A percentile compares a stretch with the other conserved stretches of the same genome.
These are phyloP conservation scores for Episyrphus balteatus DNA, from an alignment of 1,140 invertebrate species.

Conservation along the genomic window DNA sequence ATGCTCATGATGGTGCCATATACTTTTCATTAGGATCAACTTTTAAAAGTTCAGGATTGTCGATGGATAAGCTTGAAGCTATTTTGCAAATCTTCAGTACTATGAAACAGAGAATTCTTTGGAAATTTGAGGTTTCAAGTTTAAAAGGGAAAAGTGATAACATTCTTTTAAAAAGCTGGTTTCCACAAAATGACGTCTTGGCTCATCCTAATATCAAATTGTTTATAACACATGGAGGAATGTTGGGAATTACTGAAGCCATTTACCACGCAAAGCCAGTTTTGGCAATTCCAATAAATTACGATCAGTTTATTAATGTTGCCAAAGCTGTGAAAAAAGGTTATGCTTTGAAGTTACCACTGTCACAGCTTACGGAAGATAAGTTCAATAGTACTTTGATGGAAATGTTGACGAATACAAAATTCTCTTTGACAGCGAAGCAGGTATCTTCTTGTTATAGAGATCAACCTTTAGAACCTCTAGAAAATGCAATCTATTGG, in stretches of 20 bases:
- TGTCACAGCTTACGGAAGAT: no score
- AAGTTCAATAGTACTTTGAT: conserved; percentile 2
- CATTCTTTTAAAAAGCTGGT: conserved; percentile 48
- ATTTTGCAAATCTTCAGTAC: conserved; percentile 41
- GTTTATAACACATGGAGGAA: conserved; percentile 57
- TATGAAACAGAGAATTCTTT: conserved; percentile 46
- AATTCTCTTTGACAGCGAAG: conserved; percentile 1
- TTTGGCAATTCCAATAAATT: conserved; percentile 52
- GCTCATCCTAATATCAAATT: conserved; percentile 51
- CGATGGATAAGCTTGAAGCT: conserved; percentile 34
- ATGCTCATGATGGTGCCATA: conserved; percentile 40
- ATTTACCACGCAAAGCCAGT: conserved; percentile 53
- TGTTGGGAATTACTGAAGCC: conserved; percentile 53
- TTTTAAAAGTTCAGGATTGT: conserved; percentile 39
- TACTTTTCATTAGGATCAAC: conserved; percentile 49
- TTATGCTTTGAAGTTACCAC: conserved; percentile 12
- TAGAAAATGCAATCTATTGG: conserved; percentile 60
- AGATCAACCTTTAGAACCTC: conserved; percentile 47
- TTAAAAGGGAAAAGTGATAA: conserved; percentile 42
- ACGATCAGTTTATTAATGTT: conserved; percentile 45
- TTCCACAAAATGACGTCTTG: conserved; percentile 54
- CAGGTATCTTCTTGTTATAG: conserved; percentile 14
- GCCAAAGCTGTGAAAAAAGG: conserved; percentile 32
- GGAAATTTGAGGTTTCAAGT: conserved; percentile 50
- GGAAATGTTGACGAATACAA: conserved; percentile 6